Conservation (phyloP, 1,140 invertebrate genomes). For the Gonioctena quinquepunctata region DNA sequence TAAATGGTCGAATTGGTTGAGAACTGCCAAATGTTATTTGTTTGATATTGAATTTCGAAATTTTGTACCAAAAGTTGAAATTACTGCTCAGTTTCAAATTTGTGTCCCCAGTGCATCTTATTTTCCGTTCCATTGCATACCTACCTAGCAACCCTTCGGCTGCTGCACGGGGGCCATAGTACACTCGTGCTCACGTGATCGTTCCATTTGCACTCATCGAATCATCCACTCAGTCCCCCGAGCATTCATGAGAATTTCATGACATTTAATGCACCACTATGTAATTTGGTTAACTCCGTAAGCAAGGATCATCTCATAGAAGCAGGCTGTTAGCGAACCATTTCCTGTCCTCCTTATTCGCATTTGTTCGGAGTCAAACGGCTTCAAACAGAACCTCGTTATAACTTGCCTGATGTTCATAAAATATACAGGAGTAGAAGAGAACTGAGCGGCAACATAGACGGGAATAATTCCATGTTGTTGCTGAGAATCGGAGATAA, state of each 20-base stretch:
- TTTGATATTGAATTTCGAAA: too few relatives aligned
- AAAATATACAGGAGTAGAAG: constrained; percentile 46
- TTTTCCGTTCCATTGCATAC: too few relatives aligned
- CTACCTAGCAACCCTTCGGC: too few relatives aligned
- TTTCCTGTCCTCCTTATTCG: constrained; percentile 36
- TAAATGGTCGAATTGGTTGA: too few relatives aligned
- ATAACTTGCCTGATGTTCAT: constrained; percentile 52
- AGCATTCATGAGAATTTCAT: constrained; percentile 46
- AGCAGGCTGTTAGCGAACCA: constrained; percentile 19
- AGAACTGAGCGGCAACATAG: constrained; percentile 14
- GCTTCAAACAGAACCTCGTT: constrained; percentile 50
- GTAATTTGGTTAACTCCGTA: constrained; percentile 38
- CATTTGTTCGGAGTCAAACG: constrained; percentile 42
- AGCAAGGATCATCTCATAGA: constrained; percentile 37
- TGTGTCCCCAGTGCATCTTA: too few relatives aligned
- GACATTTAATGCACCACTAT: constrained; percentile 46
- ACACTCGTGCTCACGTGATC: neutral
- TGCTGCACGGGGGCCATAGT: too few relatives aligned
- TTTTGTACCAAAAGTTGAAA: too few relatives aligned
- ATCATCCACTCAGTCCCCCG: neutral
- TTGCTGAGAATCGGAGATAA: constrained; percentile 40
- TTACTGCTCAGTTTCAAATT: too few relatives aligned
- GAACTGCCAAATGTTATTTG: too few relatives aligned
- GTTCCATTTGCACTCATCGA: neutral
- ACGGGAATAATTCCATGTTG: constrained; percentile 43